A percentile compares a stretch with the other conserved stretches of the same genome.
These are phyloP conservation scores for Pandion haliaetus DNA, from an alignment of 2,113 vertebrate genomes.

Conservation along the genomic window DNA sequence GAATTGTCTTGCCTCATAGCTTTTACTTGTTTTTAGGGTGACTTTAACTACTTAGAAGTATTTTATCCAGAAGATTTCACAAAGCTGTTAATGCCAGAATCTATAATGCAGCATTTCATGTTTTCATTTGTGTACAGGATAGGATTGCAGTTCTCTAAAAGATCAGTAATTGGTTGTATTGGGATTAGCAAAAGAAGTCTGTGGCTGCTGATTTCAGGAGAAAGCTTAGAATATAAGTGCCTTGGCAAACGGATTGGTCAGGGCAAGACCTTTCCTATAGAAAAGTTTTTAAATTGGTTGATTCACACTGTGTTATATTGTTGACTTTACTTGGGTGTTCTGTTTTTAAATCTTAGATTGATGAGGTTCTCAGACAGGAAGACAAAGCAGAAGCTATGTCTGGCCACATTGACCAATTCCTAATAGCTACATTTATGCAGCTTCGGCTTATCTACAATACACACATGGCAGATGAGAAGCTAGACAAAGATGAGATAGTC, in stretches of 20 bases:
- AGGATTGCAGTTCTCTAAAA: neutral
- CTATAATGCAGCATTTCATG: neutral
- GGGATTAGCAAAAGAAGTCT: neutral
- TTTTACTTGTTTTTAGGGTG: neutral
- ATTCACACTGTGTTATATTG: neutral
- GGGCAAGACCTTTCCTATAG: neutral
- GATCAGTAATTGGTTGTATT: neutral
- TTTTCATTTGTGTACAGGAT: neutral
- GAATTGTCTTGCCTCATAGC: neutral
- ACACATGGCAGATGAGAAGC: constrained; percentile 93
- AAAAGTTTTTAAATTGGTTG: neutral
- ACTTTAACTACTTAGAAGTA: neutral
- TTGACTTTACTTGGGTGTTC: neutral
- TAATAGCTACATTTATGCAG: constrained; percentile 98
- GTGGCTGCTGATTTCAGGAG: neutral
- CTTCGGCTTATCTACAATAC: constrained; percentile 94
- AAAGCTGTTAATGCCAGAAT: neutral
- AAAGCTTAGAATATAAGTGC: neutral
- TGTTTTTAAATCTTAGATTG: constrained; percentile 79
- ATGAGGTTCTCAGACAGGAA: constrained; percentile 93
- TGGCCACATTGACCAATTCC: constrained; percentile 97
- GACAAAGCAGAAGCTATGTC: constrained; percentile 98
- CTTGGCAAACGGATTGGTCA: neutral
- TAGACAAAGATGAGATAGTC: constrained; percentile 93
- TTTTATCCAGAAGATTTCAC: neutral